phyloP scores from a whole-genome alignment of 2,113 vertebrate species.

The Phaethon lepturus region DNA sequence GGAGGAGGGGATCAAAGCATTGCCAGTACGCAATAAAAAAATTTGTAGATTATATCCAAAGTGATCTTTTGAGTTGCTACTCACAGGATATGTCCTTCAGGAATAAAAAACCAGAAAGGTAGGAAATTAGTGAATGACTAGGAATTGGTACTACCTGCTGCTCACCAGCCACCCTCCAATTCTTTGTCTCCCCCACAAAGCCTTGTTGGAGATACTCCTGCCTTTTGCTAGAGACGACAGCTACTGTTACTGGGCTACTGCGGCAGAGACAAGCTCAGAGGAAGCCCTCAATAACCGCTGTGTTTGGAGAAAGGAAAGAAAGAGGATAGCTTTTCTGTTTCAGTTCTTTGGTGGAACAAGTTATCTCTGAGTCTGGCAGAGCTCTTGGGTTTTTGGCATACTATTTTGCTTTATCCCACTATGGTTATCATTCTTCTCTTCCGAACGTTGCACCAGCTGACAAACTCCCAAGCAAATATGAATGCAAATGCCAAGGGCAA shows the following conservation, averaged over 20 bases:
- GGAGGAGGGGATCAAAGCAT: neutral
- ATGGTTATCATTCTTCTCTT: neutral
- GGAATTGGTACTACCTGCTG: neutral
- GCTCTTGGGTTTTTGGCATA: neutral
- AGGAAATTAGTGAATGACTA: neutral
- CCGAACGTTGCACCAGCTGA: neutral
- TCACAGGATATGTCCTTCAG: neutral
- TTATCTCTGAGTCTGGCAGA: neutral
- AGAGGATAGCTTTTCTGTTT: neutral
- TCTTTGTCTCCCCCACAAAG: neutral
- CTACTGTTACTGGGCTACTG: neutral
- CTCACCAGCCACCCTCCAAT: neutral
- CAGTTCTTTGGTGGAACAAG: neutral
- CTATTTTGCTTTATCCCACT: neutral
- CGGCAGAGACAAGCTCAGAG: neutral
- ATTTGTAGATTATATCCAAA: neutral
- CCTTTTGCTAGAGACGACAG: neutral
- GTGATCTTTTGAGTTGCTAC: neutral
- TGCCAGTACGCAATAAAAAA: neutral
- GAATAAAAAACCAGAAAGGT: neutral
- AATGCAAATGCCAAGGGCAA: neutral
- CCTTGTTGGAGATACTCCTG: neutral
- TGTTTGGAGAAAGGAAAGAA: neutral
- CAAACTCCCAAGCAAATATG: neutral
- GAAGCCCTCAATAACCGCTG: neutral